Evolutionary conservation across 1,140 invertebrate genomes (phyloP).

Genomic region (Lordiphosa clarofinis): DNA sequence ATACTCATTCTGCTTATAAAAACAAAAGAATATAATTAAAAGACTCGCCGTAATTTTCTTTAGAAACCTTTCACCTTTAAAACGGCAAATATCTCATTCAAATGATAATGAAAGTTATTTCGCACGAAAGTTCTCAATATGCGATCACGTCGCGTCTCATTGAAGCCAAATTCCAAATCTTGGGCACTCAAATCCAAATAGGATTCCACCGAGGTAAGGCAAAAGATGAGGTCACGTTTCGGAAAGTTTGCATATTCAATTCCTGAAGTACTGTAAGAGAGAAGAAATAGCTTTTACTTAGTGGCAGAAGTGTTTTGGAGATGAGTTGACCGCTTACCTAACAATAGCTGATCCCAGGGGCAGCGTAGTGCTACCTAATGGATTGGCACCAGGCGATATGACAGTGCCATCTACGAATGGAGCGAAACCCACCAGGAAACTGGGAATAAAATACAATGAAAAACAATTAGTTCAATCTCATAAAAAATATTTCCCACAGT

Average conservation of each 20-base stretch:
- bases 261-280: slow-evolving; percentile 82
- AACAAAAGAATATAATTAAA: not conserved
- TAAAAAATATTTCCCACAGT: too few relatives aligned
- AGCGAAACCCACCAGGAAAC: slow-evolving; percentile 92
- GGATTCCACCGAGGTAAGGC: slow-evolving; percentile 87
- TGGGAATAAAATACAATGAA: slow-evolving; percentile 21
- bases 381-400: slow-evolving; percentile 82
- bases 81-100: slow-evolving; percentile 94
- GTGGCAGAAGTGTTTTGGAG: too few relatives aligned
- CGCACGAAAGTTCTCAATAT: slow-evolving; percentile 93
- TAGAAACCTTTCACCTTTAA: slow-evolving; percentile 81
- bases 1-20: slow-evolving; percentile 92
- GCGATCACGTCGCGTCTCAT: slow-evolving; percentile 90
- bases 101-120: slow-evolving; percentile 92
- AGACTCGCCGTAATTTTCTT: not conserved
- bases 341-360: slow-evolving; percentile 78
- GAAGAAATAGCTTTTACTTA: slow-evolving; percentile 34
- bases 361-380: slow-evolving; percentile 64
- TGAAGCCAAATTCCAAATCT: slow-evolving; percentile 91
- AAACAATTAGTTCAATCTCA: not conserved
- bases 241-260: slow-evolving; percentile 91
- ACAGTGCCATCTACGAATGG: slow-evolving; percentile 93
- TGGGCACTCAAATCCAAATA: slow-evolving; percentile 88
- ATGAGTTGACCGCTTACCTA: slow-evolving; percentile 42
- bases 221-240: slow-evolving; percentile 88